phyloP scores from a whole-genome alignment of 2,888 invertebrate genomes.

The Deladenus siricidicola region DNA sequence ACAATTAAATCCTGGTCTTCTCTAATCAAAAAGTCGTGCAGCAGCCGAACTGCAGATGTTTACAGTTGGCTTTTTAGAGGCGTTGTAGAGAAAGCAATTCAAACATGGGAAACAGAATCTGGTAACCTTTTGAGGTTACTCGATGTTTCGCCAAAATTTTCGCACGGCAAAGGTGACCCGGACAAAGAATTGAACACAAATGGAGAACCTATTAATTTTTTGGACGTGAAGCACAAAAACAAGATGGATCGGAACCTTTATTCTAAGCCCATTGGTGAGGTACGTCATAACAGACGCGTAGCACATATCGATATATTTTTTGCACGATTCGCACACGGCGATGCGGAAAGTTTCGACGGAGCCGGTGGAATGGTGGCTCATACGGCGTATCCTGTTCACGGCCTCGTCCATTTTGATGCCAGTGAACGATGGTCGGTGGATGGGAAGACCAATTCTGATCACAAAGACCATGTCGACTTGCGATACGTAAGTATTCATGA shows the following conservation, averaged over 20 bases:
- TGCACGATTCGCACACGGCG: conserved; percentile 29
- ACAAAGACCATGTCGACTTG: conserved; percentile 16
- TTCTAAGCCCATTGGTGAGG: background rate
- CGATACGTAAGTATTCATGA: conserved; percentile 23
- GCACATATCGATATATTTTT: conserved; percentile 41
- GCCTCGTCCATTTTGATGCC: conserved; percentile 38
- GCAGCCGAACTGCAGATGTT: too few relatives aligned
- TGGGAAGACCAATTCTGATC: background rate
- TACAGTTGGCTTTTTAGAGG: conserved; percentile 11
- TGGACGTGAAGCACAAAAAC: too few relatives aligned
- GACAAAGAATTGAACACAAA: background rate
- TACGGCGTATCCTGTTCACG: conserved; percentile 42
- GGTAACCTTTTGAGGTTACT: conserved; percentile 14
- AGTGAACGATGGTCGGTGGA: conserved; percentile 13
- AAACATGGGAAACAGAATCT: conserved; percentile 25
- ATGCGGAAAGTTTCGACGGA: conserved; percentile 26
- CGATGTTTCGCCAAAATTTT: conserved; percentile 20
- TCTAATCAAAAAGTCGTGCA: too few relatives aligned
- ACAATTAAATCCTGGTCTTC: too few relatives aligned
- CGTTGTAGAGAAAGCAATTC: conserved; percentile 20
- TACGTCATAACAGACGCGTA: conserved; percentile 7
- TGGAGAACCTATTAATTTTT: too few relatives aligned
- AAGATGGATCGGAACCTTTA: too few relatives aligned
- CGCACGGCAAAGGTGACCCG: background rate
- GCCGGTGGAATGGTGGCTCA: conserved; percentile 44